phyloP scores from a whole-genome alignment of 2,113 vertebrate species.

The Colius striatus region DNA sequence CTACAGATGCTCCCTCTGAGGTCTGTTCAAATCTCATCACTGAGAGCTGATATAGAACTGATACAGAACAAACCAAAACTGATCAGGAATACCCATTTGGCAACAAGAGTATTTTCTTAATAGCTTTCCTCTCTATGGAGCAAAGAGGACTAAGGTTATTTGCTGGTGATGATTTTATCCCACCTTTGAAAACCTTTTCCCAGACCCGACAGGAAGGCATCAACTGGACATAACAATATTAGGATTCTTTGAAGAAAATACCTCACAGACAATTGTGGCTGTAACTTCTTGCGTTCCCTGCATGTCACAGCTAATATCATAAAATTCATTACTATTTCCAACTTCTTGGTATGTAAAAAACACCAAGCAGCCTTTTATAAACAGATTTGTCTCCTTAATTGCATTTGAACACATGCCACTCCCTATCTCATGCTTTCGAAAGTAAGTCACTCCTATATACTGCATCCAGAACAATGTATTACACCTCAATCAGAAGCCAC shows the following conservation, averaged over 20 bases:
- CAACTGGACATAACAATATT: neutral
- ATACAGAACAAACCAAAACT: neutral
- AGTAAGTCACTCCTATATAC: neutral
- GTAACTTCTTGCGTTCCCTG: neutral
- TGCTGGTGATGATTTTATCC: neutral
- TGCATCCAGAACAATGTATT: neutral
- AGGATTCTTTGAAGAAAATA: neutral
- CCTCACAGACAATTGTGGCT: neutral
- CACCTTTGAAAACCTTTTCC: neutral
- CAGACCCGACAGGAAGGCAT: neutral
- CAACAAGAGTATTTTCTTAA: neutral
- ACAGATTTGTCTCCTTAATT: constrained; percentile 7
- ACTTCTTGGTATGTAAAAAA: neutral
- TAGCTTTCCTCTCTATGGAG: neutral
- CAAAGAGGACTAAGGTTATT: neutral
- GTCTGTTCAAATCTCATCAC: neutral
- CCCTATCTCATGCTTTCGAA: neutral
- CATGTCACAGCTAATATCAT: neutral
- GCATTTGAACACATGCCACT: constrained; percentile 12
- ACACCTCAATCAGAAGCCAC: neutral
- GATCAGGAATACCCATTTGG: neutral
- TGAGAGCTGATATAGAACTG: neutral
- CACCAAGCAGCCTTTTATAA: neutral
- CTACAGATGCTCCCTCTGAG: neutral
- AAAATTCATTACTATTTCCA: neutral